Conservation (phyloP, 2,797 vertebrate species). For the Pelochelys cantorii region DNA sequence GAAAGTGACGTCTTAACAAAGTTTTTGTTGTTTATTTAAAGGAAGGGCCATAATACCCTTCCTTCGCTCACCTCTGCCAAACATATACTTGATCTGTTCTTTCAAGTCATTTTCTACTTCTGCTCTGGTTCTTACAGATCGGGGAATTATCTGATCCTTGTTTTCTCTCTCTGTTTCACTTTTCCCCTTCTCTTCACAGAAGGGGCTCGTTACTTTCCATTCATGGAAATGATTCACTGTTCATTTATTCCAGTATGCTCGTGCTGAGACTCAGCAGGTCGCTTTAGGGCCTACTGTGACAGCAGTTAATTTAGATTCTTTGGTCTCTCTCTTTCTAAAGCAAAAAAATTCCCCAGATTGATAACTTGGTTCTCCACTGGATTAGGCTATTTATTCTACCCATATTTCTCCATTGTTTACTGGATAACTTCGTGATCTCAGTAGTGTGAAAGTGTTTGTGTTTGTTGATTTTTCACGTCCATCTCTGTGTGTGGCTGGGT, state of each 20-base stretch:
- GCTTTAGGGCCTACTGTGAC: slow-evolving; percentile 6
- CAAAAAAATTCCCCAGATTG: slow-evolving; percentile 60
- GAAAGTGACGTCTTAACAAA: background rate
- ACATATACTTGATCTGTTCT: background rate
- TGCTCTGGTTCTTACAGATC: background rate
- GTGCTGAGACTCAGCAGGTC: slow-evolving; percentile 27
- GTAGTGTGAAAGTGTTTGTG: background rate
- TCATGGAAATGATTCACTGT: slow-evolving; percentile 59
- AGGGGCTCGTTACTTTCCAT: slow-evolving; percentile 50
- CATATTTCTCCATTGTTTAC: slow-evolving; percentile 23
- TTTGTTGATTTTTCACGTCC: background rate
- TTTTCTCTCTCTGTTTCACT: background rate
- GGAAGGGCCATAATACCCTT: background rate
- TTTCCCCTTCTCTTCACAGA: slow-evolving; percentile 3
- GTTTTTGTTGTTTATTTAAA: background rate
- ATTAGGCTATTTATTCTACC: slow-evolving; percentile 48
- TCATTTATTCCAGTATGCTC: slow-evolving; percentile 38
- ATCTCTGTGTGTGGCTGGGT: background rate
- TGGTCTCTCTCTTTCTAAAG: slow-evolving; percentile 44
- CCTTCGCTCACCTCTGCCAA: background rate
- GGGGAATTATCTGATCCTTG: background rate
- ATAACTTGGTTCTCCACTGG: slow-evolving; percentile 26
- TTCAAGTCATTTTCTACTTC: background rate
- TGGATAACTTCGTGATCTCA: slow-evolving; percentile 28
- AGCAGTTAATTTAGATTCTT: slow-evolving; percentile 59